Evolutionary conservation across 2,797 vertebrate genomes (phyloP), one percentile per base, ranked within the genome.

Genomic region (Poecilia wingei): DNA sequence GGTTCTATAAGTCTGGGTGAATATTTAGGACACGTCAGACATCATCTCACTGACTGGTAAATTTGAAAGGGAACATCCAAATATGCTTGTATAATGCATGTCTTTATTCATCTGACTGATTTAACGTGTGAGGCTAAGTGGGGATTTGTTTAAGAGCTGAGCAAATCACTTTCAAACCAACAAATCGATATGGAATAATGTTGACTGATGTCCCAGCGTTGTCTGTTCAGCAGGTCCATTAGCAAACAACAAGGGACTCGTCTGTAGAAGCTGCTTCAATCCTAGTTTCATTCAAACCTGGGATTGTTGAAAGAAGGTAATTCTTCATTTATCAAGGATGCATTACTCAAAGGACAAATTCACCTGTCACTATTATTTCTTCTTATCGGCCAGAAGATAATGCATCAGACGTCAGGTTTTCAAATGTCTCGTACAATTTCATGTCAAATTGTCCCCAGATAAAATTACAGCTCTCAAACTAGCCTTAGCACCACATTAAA

Each of bases 181-280:
- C 47, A 85, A 86, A 86, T 90, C 87, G 5, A 86, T 88, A 64
- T 43, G 22, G 75, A 84, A 79, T 82, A 53, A 82, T 84, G 68
- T 75, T 87, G 83, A 88, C 76, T 82, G 80, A 85, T 84, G 72
- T 57, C 69, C 57, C 69, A 74, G 57, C 39, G 39, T 55, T 76
- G 61, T 85, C 74, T 77, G 64, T 78, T 87, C 74, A 75, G 28
- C 46, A n/a, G 45, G 68, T 77, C 46, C 72, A 76, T 57, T 72
- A 79, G 64, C 76, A 83, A 76, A 79, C 70, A 76, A 75, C 71
- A 49, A 83, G 22, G 33, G 43, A 75, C 72, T 72, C 16, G 16
- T 47, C 68, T 72, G 45, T n/a, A 73, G 51, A 82, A 43, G 43
- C 49, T 76, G 64, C 85, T 78, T 87, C 57, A 82, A 81, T 82